phyloP scores from a whole-genome alignment of 2,888 invertebrate genomes.

The Agrilus cyanescens region DNA sequence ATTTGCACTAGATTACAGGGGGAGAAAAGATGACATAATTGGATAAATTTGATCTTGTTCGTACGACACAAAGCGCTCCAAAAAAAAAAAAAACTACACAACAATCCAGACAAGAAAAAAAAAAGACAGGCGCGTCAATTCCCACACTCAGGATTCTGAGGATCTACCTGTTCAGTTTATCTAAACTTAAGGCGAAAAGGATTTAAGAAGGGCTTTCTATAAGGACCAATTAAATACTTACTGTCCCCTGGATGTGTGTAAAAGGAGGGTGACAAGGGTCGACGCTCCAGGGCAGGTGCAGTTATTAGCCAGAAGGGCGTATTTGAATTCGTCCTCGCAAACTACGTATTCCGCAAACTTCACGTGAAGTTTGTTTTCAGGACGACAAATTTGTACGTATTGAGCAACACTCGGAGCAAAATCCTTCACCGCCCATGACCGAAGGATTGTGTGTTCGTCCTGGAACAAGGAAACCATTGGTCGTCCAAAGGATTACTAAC shows the following conservation, averaged over 20 bases:
- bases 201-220: too few relatives aligned
- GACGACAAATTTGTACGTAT: slow-evolving; percentile 96
- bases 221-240: slow-evolving; percentile 44
- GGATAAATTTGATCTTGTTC: too few relatives aligned
- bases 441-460: slow-evolving; percentile 64
- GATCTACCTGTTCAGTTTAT: too few relatives aligned
- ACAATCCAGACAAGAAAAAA: too few relatives aligned
- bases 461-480: slow-evolving; percentile 24
- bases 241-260: slow-evolving; percentile 97
- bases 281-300: slow-evolving; percentile 97
- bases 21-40: too few relatives aligned
- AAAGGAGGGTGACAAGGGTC: slow-evolving; percentile 84
- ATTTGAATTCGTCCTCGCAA: slow-evolving; percentile 98
- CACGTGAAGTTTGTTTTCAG: slow-evolving; percentile 96
- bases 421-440: slow-evolving; percentile 96
- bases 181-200: not conserved
- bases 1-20: not conserved
- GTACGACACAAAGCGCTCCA: too few relatives aligned
- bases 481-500: not conserved
- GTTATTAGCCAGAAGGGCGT: slow-evolving; percentile 94
- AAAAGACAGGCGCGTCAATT: too few relatives aligned
- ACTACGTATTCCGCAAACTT: slow-evolving; percentile 98
- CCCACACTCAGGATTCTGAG: too few relatives aligned
- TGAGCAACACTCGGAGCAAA: slow-evolving; percentile 94
- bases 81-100: too few relatives aligned